Percentiles rank a stretch among this genome's conserved stretches.
Conservation (phyloP, 2,797 vertebrate species). For the Gymnoscopelus microlampas region DNA sequence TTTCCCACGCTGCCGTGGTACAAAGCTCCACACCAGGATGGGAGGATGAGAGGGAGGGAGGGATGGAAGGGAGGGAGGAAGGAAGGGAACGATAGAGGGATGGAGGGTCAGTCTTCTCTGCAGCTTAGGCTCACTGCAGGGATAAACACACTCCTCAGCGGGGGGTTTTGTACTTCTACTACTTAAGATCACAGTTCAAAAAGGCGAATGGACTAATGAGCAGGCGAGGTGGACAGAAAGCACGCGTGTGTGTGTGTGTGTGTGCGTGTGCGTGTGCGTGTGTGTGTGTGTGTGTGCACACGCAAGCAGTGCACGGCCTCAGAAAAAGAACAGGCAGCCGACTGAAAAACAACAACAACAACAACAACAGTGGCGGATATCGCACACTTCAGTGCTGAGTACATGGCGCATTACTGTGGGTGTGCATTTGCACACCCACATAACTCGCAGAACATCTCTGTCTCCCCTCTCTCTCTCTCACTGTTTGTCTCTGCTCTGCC, state of each 20-base stretch:
- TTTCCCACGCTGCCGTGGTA: conserved; percentile 79
- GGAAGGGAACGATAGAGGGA: conserved; percentile 70
- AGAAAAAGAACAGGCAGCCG: conserved; percentile 60
- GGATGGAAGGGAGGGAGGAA: conserved; percentile 70
- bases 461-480: conserved; percentile 44
- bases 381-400: conserved; percentile 45
- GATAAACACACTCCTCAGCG: conserved; percentile 72
- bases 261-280: not conserved
- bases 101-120: conserved; percentile 73
- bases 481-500: conserved; percentile 17
- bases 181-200: no score
- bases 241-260: not conserved
- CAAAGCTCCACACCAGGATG: conserved; percentile 76
- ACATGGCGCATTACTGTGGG: conserved; percentile 59
- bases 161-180: not conserved
- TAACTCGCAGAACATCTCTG: conserved; percentile 57
- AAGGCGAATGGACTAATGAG: no score
- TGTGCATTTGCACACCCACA: conserved; percentile 70
- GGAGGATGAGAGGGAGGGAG: conserved; percentile 71
- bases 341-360: conserved; percentile 49
- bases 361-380: conserved; percentile 26
- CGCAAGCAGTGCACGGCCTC: conserved; percentile 23
- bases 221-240: no score
- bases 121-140: conserved; percentile 70
- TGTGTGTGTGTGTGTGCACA: not conserved